Base-by-base conservation (phyloP, 2,797 vertebrate species). In the Hafferia zeledoni region DNA sequence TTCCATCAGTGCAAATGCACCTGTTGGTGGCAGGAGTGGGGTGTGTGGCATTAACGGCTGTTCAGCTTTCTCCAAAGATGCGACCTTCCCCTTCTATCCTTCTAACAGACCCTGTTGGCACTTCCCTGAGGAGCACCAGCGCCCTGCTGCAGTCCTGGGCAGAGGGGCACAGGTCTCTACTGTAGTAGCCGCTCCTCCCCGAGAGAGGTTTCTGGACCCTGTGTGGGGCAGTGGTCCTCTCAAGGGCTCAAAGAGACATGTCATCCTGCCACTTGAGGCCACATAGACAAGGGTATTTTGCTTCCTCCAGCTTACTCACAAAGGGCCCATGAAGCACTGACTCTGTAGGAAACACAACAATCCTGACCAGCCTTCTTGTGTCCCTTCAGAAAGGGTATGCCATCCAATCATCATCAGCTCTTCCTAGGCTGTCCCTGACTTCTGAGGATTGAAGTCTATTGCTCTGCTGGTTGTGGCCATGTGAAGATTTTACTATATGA, bases 381-480 rank as follows among this genome's bases (percentile, higher is more conserved):
- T n/a, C 35, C 9, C 19, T 81, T 0, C 9, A 41, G 28, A 50
- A 57, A 5, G 3, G 2, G 5, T 31, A 37, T 44, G 31, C 11
- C 17, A 63, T n/a, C 6, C 10, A 47, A 27, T 13, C 17, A 28
- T 28, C 39, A 17, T 14, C 37, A 33, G 3, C 17, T 43, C 25
- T 39, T 70, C 16, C 4, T 13, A 39, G 43, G 27, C 33, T 56
- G 55, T 18, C 17, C 6, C 17, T 61, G 37, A 15, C 18, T 35
- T 2, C 28, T 14, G 24, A 52, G 39, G 25, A 31, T 0, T 52
- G 17, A 24, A 24, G 4, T 4, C 3, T 20, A 2, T 1, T 7
- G 11, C 5, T 61, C 33, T 64, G 35, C 15, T 44, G 5, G 17
- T 83, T 20, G n/a, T 44, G 37, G 8, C 19, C 1, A 0, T 3